Conservation (phyloP, 1,140 invertebrate species). For the Arctopsyche grandis region DNA sequence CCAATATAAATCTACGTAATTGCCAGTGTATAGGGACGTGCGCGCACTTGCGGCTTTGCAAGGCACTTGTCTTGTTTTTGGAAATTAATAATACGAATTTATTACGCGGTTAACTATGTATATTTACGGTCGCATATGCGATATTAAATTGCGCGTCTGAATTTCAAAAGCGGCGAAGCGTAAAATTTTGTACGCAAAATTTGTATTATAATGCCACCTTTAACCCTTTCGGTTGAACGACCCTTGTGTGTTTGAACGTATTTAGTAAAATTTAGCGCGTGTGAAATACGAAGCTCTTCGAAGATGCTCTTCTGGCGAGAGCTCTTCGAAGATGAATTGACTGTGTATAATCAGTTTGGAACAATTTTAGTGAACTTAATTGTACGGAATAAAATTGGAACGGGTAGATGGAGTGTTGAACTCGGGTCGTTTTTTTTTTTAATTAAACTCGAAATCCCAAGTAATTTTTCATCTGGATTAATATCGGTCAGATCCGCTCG, state of each 20-base stretch:
- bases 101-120: constrained; percentile 13
- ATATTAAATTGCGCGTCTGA: constrained; percentile 27
- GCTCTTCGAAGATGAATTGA: too few relatives aligned
- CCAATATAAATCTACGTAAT: background rate
- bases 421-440: background rate
- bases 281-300: too few relatives aligned
- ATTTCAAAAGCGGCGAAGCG: constrained; percentile 24
- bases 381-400: background rate
- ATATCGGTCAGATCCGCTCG: constrained; percentile 7
- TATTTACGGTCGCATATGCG: constrained; percentile 22
- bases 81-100: constrained; percentile 24
- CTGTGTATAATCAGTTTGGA: too few relatives aligned
- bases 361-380: background rate
- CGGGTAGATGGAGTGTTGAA: too few relatives aligned
- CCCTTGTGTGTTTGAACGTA: too few relatives aligned
- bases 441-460: background rate
- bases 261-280: too few relatives aligned
- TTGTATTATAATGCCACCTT: background rate
- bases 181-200: constrained; percentile 20
- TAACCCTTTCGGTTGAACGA: background rate
- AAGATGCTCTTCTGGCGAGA: too few relatives aligned
- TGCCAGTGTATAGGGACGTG: background rate
- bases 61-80: background rate
- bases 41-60: background rate
- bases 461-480: background rate